Conservation (phyloP, 2,888 invertebrate genomes). For the Platypus cylindrus region DNA sequence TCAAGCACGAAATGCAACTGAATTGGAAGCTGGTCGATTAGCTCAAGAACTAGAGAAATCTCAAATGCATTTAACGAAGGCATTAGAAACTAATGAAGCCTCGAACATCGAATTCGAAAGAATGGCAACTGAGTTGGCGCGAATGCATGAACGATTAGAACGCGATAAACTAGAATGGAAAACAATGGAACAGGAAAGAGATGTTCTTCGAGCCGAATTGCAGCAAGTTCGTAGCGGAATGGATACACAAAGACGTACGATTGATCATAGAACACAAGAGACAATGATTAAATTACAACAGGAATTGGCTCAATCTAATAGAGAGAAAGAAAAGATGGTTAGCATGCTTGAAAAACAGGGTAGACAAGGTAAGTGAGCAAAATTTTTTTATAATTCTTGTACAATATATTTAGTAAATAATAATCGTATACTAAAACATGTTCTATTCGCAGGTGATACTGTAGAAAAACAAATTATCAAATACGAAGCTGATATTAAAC, state of each 20-base stretch:
- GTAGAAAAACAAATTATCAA: constrained; percentile 77
- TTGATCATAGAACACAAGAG: constrained; percentile 58
- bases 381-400: no score
- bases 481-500: constrained; percentile 73
- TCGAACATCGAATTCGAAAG: constrained; percentile 76
- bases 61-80: constrained; percentile 69
- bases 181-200: constrained; percentile 61
- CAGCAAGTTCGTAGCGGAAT: constrained; percentile 50
- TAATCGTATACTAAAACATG: no score
- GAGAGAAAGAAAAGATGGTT: constrained; percentile 67
- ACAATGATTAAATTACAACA: constrained; percentile 60
- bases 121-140: constrained; percentile 67
- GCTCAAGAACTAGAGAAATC: constrained; percentile 80
- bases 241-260: constrained; percentile 50
- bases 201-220: constrained; percentile 55
- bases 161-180: constrained; percentile 56
- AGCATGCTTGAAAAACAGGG: constrained; percentile 67
- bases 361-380: constrained; percentile 37
- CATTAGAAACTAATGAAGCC: constrained; percentile 70
- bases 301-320: constrained; percentile 55
- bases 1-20: constrained; percentile 68
- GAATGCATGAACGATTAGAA: constrained; percentile 71
- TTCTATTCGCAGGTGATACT: constrained; percentile 62
- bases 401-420: no score
- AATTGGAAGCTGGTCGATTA: constrained; percentile 71